These are phyloP conservation scores for Meda fulgida DNA, from an alignment of 2,797 vertebrate species.

Conservation along the genomic window DNA sequence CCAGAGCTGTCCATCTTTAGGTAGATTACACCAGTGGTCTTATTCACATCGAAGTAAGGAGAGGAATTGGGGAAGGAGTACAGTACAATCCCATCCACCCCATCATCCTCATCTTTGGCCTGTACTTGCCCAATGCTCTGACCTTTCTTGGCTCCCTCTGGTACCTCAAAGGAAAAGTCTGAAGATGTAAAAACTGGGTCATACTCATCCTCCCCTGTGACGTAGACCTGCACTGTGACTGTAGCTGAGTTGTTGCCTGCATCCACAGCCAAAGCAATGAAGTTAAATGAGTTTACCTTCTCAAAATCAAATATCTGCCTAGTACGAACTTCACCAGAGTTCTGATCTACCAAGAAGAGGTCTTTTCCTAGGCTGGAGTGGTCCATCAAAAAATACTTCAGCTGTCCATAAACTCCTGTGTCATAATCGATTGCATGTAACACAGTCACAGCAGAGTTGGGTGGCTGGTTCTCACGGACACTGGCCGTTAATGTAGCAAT, in stretches of 20 bases:
- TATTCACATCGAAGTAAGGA: constrained; percentile 91
- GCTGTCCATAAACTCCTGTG: constrained; percentile 85
- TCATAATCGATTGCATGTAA: constrained; percentile 90
- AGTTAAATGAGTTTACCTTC: constrained; percentile 87
- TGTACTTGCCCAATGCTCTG: constrained; percentile 90
- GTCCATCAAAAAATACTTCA: constrained; percentile 86
- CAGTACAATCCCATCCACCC: constrained; percentile 91
- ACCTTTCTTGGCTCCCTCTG: constrained; percentile 89
- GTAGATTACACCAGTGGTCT: constrained; percentile 89
- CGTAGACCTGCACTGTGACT: constrained; percentile 89
- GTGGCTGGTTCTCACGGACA: constrained; percentile 91
- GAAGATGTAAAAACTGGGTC: constrained; percentile 89
- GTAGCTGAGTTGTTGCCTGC: constrained; percentile 93
- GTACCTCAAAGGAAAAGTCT: constrained; percentile 89
- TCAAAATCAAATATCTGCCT: constrained; percentile 90
- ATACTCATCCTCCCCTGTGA: constrained; percentile 95
- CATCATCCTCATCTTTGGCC: constrained; percentile 92
- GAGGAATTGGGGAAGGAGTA: constrained; percentile 86
- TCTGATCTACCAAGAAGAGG: constrained; percentile 84
- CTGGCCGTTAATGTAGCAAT: constrained; percentile 87
- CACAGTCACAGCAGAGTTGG: constrained; percentile 88
- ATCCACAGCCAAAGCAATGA: constrained; percentile 87
- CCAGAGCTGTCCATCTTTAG: constrained; percentile 87
- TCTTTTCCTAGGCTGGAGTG: constrained; percentile 74
- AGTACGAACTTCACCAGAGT: constrained; percentile 88